These are phyloP conservation scores for Phenganax marumi DNA, from an alignment of 92 coral and sea anemone species.

Conservation along the genomic window DNA sequence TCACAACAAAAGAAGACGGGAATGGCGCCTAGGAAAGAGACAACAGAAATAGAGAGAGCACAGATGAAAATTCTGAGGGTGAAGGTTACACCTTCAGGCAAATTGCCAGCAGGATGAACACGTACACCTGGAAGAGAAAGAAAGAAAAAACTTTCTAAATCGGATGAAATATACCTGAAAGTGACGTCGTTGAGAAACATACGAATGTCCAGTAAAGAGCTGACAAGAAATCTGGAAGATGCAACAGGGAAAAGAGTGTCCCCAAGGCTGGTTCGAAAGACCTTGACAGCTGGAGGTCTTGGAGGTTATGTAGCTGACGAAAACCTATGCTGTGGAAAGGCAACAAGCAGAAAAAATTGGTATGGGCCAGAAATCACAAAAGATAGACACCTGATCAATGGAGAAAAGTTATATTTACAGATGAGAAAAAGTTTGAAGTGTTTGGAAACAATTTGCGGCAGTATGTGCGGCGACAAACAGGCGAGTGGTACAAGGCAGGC, in stretches of 20 bases:
- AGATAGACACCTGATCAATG: neutral
- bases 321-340: neutral
- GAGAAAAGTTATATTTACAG: neutral
- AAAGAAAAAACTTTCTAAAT: slow-evolving; percentile 29
- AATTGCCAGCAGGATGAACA: no score
- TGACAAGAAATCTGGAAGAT: neutral
- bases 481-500: neutral
- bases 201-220: slow-evolving; percentile 10
- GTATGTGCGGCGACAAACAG: neutral
- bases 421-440: neutral
- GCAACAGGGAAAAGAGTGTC: neutral
- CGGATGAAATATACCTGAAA: slow-evolving; percentile 38
- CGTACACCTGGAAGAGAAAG: slow-evolving; percentile 31
- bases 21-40: no score
- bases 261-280: no score
- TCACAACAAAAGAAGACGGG: no score
- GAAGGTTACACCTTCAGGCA: no score
- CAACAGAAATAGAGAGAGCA: no score
- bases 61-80: no score
- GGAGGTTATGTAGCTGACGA: neutral
- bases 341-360: slow-evolving; percentile 2
- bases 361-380: neutral
- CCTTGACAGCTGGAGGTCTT: no score
- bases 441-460: neutral
- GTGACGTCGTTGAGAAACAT: slow-evolving; percentile 20